These are phyloP conservation scores for Andrena hattorfiana DNA, from an alignment of 2,888 invertebrate species.

Conservation along the genomic window DNA sequence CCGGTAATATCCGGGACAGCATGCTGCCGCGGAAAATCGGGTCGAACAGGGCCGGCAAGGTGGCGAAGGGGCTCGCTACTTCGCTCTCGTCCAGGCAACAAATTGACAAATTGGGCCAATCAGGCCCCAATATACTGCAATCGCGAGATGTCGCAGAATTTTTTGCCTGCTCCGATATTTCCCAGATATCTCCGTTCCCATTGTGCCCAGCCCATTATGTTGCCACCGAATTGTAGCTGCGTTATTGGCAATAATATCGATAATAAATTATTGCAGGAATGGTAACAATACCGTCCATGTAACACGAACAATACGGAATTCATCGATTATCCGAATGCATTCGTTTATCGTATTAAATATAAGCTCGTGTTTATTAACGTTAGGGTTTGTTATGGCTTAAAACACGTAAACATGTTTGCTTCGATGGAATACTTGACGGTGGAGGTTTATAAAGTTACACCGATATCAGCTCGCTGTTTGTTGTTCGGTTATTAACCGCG, in stretches of 20 bases:
- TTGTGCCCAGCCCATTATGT: not conserved
- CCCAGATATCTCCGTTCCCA: not conserved
- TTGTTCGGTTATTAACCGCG: not conserved
- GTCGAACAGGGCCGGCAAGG: conserved; percentile 24
- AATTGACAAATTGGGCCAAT: conserved; percentile 72
- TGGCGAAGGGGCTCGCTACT: conserved; percentile 5
- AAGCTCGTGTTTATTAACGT: not conserved
- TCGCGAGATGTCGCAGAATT: conserved; percentile 51
- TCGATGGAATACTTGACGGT: not conserved
- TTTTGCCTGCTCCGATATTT: conserved; percentile 39
- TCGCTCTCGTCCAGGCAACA: conserved; percentile 47
- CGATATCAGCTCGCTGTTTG: not conserved
- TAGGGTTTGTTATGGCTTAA: not conserved
- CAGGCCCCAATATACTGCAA: conserved; percentile 66
- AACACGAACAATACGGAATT: not conserved
- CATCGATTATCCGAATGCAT: not conserved
- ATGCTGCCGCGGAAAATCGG: conserved; percentile 63
- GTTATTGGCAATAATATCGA: not conserved
- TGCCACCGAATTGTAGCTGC: not conserved
- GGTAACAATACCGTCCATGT: not conserved
- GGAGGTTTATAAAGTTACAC: not conserved
- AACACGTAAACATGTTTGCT: not conserved
- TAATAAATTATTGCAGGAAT: not conserved
- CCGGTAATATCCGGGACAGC: conserved; percentile 66
- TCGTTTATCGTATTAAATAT: not conserved